These are phyloP conservation scores for Gymnoscopelus microlampas DNA, from an alignment of 2,797 vertebrate species.

Conservation along the genomic window DNA sequence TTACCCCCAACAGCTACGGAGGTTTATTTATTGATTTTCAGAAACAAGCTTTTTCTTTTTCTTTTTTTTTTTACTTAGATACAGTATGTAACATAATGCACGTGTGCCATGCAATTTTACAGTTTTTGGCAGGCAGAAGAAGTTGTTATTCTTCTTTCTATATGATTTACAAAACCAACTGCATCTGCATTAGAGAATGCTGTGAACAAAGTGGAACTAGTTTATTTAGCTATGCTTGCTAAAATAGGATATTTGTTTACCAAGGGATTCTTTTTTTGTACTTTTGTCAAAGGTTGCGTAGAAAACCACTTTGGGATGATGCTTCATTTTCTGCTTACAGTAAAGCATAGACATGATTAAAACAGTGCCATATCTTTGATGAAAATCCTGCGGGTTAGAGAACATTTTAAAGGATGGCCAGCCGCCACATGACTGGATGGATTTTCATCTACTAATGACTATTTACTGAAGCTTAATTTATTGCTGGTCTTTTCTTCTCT, in stretches of 20 bases:
- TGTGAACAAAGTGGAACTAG: slow-evolving; percentile 74
- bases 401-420: slow-evolving; percentile 54
- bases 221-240: slow-evolving; percentile 84
- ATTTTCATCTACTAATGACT: slow-evolving; percentile 68
- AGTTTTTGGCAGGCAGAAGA: slow-evolving; percentile 55
- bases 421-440: slow-evolving; percentile 57
- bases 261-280: slow-evolving; percentile 74
- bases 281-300: slow-evolving; percentile 72
- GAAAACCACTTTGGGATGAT: slow-evolving; percentile 69
- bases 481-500: slow-evolving; percentile 78
- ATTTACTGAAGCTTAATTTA: slow-evolving; percentile 74
- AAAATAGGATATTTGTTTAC: slow-evolving; percentile 81
- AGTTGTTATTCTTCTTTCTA: slow-evolving; percentile 64
- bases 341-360: slow-evolving; percentile 74
- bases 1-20: slow-evolving; percentile 64
- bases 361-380: slow-evolving; percentile 81
- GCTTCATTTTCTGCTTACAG: slow-evolving; percentile 69
- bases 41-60: slow-evolving; percentile 67
- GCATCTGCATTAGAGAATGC: slow-evolving; percentile 83
- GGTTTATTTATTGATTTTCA: slow-evolving; percentile 77
- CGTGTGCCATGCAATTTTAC: slow-evolving; percentile 81
- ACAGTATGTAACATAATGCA: slow-evolving; percentile 77
- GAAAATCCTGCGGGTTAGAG: slow-evolving; percentile 69
- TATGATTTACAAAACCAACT: slow-evolving; percentile 73
- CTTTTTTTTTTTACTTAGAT: slow-evolving; percentile 67